These are phyloP conservation scores for Pseudobourletiella spinata DNA, from an alignment of 1,140 invertebrate species.

Conservation along the genomic window DNA sequence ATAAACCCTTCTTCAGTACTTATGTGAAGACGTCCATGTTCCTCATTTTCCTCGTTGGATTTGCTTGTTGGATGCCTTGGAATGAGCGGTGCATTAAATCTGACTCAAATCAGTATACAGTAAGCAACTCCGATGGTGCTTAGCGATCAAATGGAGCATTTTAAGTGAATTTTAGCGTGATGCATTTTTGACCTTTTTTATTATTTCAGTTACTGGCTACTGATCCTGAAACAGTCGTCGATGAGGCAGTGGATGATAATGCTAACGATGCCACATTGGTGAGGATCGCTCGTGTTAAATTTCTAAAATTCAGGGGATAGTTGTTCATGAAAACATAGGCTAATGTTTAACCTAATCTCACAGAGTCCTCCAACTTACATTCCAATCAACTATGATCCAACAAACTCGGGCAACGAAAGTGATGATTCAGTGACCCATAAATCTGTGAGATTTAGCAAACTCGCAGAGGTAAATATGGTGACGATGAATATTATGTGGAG, in stretches of 20 bases:
- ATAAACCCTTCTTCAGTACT: constrained; percentile 82
- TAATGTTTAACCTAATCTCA: too few relatives aligned
- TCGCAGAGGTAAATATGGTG: constrained; percentile 61
- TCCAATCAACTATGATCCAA: constrained; percentile 62
- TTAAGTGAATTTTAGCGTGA: too few relatives aligned
- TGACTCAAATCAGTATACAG: constrained; percentile 55
- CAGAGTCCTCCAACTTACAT: constrained; percentile 74
- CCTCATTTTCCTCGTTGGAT: constrained; percentile 67
- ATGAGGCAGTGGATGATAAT: constrained; percentile 27
- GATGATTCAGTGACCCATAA: constrained; percentile 62
- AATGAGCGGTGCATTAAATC: constrained; percentile 55
- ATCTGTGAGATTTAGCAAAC: constrained; percentile 70
- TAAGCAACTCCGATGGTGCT: too few relatives aligned
- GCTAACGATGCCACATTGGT: constrained; percentile 25
- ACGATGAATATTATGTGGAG: too few relatives aligned
- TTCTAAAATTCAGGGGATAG: constrained; percentile 7
- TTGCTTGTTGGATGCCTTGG: constrained; percentile 74
- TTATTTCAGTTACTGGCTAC: constrained; percentile 17
- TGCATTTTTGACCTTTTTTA: too few relatives aligned
- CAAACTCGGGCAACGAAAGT: constrained; percentile 67
- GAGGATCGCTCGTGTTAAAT: too few relatives aligned
- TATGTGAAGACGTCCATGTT: constrained; percentile 85
- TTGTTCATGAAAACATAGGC: too few relatives aligned
- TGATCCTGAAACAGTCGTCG: constrained; percentile 9
- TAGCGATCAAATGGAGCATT: too few relatives aligned